A percentile compares a stretch with the other conserved stretches of the same genome.
Conservation (phyloP, 2,113 vertebrate species). For the Otocyon megalotis region DNA sequence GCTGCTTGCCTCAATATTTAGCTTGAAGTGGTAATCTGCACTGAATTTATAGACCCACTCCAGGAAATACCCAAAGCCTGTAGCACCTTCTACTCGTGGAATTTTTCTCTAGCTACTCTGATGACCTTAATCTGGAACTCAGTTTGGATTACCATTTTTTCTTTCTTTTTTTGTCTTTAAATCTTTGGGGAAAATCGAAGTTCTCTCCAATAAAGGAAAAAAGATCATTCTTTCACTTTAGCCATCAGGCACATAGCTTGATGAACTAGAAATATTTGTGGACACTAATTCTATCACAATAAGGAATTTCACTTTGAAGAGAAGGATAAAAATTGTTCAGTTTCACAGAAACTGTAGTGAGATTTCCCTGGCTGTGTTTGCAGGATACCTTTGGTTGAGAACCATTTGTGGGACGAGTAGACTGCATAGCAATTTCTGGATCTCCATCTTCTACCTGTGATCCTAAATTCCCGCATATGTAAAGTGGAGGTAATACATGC, state of each 20-base stretch:
- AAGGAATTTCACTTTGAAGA: background rate
- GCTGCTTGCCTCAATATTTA: background rate
- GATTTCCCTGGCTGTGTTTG: background rate
- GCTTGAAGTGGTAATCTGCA: background rate
- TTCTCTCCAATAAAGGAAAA: background rate
- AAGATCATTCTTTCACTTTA: background rate
- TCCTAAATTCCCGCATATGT: background rate
- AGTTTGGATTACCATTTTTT: background rate
- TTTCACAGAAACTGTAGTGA: background rate
- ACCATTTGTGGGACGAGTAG: background rate
- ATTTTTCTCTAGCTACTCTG: background rate
- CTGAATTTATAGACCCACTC: background rate
- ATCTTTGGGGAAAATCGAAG: background rate
- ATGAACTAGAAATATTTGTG: background rate
- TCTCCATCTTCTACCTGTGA: background rate
- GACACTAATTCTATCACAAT: background rate
- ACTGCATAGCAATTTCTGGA: background rate
- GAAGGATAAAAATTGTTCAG: background rate
- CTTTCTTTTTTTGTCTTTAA: background rate
- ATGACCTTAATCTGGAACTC: background rate
- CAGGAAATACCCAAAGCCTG: background rate
- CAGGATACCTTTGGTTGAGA: background rate
- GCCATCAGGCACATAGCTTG: background rate
- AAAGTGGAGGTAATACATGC: background rate
- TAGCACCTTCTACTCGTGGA: background rate